Evolutionary conservation across 2,113 vertebrate genomes (phyloP).

Genomic region (Butorides virescens): DNA sequence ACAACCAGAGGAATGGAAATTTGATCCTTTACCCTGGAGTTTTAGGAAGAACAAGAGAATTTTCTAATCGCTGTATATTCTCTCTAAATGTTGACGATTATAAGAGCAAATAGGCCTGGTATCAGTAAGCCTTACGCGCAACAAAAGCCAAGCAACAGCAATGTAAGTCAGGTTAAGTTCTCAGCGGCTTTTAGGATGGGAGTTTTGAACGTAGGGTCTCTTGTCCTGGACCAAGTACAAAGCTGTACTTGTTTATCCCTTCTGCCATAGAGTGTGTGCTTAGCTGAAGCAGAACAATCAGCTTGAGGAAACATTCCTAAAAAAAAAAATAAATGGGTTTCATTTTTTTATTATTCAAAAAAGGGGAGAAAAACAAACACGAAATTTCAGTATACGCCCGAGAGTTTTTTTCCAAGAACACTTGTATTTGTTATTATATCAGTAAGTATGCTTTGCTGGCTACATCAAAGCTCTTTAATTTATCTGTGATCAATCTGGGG

Average conservation of each 20-base stretch:
- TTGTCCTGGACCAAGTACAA: constrained; percentile 42
- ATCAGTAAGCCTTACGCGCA: neutral
- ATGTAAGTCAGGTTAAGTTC: neutral
- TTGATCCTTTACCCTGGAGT: neutral
- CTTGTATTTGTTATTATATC: constrained; percentile 54
- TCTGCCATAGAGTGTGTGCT: neutral
- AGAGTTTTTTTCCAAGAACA: constrained; percentile 65
- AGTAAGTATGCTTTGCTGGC: constrained; percentile 53
- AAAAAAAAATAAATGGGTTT: constrained; percentile 11
- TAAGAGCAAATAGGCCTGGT: neutral
- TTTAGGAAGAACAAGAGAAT: neutral
- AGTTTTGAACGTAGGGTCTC: constrained; percentile 6
- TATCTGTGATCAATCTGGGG: constrained; percentile 61
- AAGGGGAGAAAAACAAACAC: constrained; percentile 65
- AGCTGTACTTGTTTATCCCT: constrained; percentile 63
- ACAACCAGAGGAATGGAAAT: neutral
- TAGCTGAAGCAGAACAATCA: constrained; percentile 53
- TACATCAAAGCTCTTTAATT: constrained; percentile 70
- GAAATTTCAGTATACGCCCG: constrained; percentile 37
- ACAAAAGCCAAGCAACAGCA: constrained; percentile 44
- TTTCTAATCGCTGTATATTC: neutral
- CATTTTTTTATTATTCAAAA: constrained; percentile 61
- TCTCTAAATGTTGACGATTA: neutral
- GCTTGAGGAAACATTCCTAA: constrained; percentile 49
- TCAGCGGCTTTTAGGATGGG: neutral